phyloP scores from a whole-genome alignment of 2,113 vertebrate species.

The Hydrolagus affinis region DNA sequence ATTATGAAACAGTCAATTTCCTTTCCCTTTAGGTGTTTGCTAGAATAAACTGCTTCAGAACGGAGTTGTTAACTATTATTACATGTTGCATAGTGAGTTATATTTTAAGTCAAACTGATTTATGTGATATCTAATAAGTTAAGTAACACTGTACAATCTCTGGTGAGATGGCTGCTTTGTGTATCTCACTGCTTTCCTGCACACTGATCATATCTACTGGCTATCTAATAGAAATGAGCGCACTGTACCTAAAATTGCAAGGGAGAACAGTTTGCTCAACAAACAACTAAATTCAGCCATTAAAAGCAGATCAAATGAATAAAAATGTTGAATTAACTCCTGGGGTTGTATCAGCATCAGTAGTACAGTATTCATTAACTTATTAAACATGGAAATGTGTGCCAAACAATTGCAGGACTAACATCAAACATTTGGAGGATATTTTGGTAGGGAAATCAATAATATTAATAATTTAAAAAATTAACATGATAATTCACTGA shows the following conservation, averaged over 20 bases:
- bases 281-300: neutral
- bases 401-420: neutral
- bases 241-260: neutral
- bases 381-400: neutral
- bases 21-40: too few species aligned
- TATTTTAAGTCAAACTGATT: too few species aligned
- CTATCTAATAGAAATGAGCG: too few species aligned
- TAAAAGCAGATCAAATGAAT: neutral
- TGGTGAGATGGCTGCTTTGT: too few species aligned
- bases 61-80: too few species aligned
- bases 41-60: too few species aligned
- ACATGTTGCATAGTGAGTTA: too few species aligned
- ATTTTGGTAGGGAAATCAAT: neutral
- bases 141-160: too few species aligned
- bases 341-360: neutral
- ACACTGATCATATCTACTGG: too few species aligned
- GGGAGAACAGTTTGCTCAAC: neutral
- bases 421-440: neutral
- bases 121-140: too few species aligned
- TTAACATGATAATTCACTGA: neutral
- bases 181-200: too few species aligned
- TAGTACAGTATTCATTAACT: neutral
- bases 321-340: neutral
- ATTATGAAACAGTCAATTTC: too few species aligned
- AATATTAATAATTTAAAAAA: neutral